These are phyloP conservation scores for Macrosoma leucophasiata DNA, from an alignment of 2,888 invertebrate genomes.

Conservation along the genomic window DNA sequence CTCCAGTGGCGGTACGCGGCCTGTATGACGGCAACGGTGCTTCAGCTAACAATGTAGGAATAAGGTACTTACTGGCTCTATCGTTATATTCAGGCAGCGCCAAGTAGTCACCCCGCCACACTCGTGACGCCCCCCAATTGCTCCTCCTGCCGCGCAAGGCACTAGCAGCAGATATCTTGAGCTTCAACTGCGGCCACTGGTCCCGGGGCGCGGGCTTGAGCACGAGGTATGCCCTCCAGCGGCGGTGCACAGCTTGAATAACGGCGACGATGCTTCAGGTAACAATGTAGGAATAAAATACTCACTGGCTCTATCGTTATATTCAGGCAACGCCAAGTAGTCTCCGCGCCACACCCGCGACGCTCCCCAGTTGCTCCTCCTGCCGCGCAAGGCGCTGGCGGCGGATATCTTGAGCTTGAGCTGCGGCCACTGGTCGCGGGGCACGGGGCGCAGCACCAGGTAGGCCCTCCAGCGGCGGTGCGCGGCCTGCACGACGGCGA, in stretches of 20 bases:
- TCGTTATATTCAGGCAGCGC: slow-evolving; percentile 47
- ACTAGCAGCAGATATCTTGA: slow-evolving; percentile 62
- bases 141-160: slow-evolving; percentile 44
- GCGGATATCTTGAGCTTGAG: slow-evolving; percentile 73
- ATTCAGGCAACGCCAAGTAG: slow-evolving; percentile 50
- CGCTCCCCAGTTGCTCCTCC: slow-evolving; percentile 57
- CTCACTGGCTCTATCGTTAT: slow-evolving; percentile 50
- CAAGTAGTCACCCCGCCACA: slow-evolving; percentile 64
- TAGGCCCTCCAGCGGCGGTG: slow-evolving; percentile 89
- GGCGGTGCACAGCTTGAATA: slow-evolving; percentile 77
- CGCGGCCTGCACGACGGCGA: slow-evolving; percentile 77
- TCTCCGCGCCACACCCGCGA: slow-evolving; percentile 53
- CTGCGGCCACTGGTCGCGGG: slow-evolving; percentile 90
- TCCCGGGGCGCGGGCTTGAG: slow-evolving; percentile 85
- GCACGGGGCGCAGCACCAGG: slow-evolving; percentile 88
- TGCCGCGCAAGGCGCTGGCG: slow-evolving; percentile 47
- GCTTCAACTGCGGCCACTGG: slow-evolving; percentile 90
- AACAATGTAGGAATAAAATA: too few species aligned
- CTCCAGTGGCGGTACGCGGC: slow-evolving; percentile 86
- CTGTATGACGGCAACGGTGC: slow-evolving; percentile 77
- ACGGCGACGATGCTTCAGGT: too few species aligned
- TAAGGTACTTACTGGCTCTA: slow-evolving; percentile 43
- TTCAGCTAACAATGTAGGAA: too few species aligned
- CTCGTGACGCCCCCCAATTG: slow-evolving; percentile 52
- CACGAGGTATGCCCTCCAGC: slow-evolving; percentile 93